Base-by-base conservation (phyloP, 2,797 vertebrate genomes). In the Darevskia nairensis region DNA sequence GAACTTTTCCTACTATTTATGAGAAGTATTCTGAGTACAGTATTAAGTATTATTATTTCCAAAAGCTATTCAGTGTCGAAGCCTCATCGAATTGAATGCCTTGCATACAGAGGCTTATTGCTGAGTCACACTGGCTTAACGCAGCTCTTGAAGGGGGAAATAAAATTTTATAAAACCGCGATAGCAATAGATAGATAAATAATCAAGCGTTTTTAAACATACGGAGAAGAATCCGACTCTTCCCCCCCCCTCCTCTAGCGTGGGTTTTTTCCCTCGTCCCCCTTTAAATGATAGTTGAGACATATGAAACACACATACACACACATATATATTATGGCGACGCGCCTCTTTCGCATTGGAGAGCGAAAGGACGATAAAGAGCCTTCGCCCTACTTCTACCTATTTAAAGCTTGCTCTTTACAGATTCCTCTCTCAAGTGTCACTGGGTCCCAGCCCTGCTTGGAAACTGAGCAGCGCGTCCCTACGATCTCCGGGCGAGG, bases 71-170 rank as follows among this genome's bases (percentile, higher is more conserved):
- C 89, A 89, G 78, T 84, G 88, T 84, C 80, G 82, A 95, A 94
- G 90, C 76, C 32, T 90, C 83, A 86, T 80, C 82, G 89, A 93
- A 86, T 39, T 89, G n/a, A 88, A 79, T 64, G 89, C 80, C 79
- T 90, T 88, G 88, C 87, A 81, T 61, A 93, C 87, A 88, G 55
- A 86, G 72, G 85, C 69, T 92, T 93, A 90, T 90, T 92, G 91
- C 93, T 95, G 94, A 96, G 89, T 94, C 94, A 94, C 83, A 88
- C 59, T 41, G 39, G 39, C 4, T 85, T 92, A 93, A 93, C 13
- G 72, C 41, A 61, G 88, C 91, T 89, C 92, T 86, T 79, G 91
- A 90, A 92, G 86, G 89, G 77, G 92, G 88, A 88, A 94, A 77
- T 0, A 1, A 86, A 91, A 93, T 82, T 78, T 80, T 84, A 0